Evolutionary conservation across 2,888 invertebrate genomes (phyloP).

Genomic region (Diaphora mendica): DNA sequence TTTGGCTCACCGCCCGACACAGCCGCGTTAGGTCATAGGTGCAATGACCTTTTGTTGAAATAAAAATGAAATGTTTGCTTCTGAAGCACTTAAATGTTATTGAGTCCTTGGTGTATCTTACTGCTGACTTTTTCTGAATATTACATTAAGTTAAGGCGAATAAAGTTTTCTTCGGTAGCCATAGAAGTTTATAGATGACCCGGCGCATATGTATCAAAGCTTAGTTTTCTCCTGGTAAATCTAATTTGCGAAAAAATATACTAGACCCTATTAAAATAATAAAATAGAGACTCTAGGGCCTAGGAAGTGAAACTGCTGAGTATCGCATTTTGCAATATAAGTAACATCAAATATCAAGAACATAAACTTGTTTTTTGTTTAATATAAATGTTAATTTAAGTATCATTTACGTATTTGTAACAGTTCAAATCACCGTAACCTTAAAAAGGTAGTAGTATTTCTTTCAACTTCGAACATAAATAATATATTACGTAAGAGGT

Average conservation of each 20-base stretch:
- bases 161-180: no score
- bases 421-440: no score
- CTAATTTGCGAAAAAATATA: neutral
- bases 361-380: no score
- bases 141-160: neutral
- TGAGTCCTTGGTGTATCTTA: neutral
- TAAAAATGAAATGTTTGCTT: conserved; percentile 9
- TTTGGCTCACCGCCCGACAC: conserved; percentile 67
- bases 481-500: conserved; percentile 4
- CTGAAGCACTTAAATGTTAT: neutral
- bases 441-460: neutral
- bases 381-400: no score
- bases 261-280: no score
- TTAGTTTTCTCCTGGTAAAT: neutral
- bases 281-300: neutral
- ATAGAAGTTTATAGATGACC: neutral
- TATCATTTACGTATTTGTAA: no score
- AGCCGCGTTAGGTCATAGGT: conserved; percentile 60
- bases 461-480: conserved; percentile 11
- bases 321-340: neutral
- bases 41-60: conserved; percentile 60
- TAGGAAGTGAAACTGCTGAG: no score
- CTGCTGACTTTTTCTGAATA: neutral
- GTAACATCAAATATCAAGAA: neutral
- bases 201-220: neutral